Conservation (phyloP, 2,113 vertebrate species). For the Coptodon bakossiorum region DNA sequence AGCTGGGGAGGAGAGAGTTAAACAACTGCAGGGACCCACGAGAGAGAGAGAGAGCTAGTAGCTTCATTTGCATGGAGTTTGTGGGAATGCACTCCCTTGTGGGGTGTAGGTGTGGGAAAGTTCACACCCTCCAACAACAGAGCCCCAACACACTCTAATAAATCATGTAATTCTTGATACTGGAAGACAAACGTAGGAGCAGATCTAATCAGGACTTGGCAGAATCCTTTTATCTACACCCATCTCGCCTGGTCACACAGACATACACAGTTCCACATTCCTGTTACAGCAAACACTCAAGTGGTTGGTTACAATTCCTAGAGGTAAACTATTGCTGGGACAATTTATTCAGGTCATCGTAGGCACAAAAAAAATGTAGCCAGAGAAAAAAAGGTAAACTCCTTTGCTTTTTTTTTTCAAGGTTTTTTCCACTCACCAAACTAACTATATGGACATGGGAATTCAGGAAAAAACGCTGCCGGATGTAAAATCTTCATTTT, state of each 20-base stretch:
- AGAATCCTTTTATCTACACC: conserved; percentile 64
- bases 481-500: background rate
- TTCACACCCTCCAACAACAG: conserved; percentile 45
- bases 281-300: background rate
- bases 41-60: background rate
- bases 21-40: background rate
- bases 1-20: conserved; percentile 4
- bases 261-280: background rate
- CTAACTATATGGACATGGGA: background rate
- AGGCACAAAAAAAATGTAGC: background rate
- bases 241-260: conserved; percentile 58
- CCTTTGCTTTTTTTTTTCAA: background rate
- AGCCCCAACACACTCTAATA: conserved; percentile 52
- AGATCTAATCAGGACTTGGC: conserved; percentile 69
- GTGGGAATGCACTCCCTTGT: conserved; percentile 33
- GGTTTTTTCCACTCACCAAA: background rate
- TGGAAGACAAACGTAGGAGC: conserved; percentile 69
- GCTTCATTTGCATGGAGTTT: conserved; percentile 45
- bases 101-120: conserved; percentile 51
- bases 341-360: fast-evolving
- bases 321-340: background rate
- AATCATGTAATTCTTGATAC: conserved; percentile 73
- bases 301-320: background rate
- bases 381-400: background rate
- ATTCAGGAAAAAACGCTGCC: background rate